Conservation (phyloP, 2,888 invertebrate species). For the Bimastos eiseni region DNA sequence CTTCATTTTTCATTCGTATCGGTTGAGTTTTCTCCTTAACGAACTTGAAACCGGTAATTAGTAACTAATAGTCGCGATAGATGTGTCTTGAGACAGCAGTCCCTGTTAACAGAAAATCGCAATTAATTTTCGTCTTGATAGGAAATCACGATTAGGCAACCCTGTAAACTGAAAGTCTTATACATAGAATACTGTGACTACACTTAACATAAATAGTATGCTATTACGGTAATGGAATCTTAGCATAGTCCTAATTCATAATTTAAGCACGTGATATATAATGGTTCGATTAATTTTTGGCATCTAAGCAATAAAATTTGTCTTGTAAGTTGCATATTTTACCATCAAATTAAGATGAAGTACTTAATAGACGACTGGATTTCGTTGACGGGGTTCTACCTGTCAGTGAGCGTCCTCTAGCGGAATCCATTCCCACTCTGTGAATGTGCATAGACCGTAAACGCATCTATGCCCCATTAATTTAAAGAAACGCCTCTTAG, state of each 20-base stretch:
- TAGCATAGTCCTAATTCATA: not conserved
- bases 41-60: slow-evolving; percentile 6
- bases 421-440: no score
- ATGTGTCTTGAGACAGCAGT: not conserved
- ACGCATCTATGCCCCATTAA: not conserved
- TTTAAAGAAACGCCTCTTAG: not conserved
- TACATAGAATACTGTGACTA: not conserved
- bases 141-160: not conserved
- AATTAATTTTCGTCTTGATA: not conserved
- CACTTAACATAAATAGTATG: not conserved
- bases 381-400: no score
- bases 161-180: not conserved
- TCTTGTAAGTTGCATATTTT: not conserved
- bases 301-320: no score
- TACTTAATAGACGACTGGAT: not conserved
- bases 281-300: not conserved
- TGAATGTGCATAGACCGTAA: no score
- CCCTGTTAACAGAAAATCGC: not conserved
- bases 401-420: no score
- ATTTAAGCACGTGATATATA: not conserved
- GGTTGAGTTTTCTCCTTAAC: not conserved
- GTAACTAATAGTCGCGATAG: not conserved
- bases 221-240: not conserved
- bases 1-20: not conserved
- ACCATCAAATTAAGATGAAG: not conserved